A percentile compares a stretch with the other conserved stretches of the same genome.
phyloP scores from a whole-genome alignment of 2,888 invertebrate species.

The Trachelus troglodyta region DNA sequence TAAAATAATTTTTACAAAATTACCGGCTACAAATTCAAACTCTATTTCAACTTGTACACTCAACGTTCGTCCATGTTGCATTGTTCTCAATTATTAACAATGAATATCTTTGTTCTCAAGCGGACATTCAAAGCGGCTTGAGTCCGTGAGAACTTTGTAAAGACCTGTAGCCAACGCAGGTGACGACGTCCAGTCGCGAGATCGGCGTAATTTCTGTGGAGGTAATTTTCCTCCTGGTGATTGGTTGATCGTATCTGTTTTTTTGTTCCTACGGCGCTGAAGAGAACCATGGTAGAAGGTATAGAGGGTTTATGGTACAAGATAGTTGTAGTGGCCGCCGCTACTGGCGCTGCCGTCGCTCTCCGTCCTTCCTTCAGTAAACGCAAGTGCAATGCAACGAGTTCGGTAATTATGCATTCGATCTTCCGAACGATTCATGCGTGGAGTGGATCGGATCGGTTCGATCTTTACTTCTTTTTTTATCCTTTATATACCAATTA shows the following conservation, averaged over 20 bases:
- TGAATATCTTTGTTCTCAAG: background rate
- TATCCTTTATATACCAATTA: background rate
- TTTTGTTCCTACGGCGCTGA: background rate
- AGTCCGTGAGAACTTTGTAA: background rate
- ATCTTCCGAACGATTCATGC: slow-evolving; percentile 42
- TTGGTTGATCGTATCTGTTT: background rate
- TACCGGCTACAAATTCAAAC: background rate
- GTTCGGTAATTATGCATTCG: slow-evolving; percentile 38
- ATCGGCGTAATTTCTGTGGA: background rate
- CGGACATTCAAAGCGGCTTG: background rate
- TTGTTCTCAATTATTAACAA: background rate
- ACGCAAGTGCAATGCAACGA: background rate
- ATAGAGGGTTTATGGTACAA: background rate
- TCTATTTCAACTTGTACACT: background rate
- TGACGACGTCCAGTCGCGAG: background rate
- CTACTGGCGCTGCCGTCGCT: background rate
- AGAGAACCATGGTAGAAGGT: background rate
- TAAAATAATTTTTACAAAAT: background rate
- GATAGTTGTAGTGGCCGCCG: background rate
- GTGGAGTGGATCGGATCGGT: slow-evolving; percentile 32
- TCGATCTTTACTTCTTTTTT: slow-evolving; percentile 7
- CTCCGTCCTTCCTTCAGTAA: background rate
- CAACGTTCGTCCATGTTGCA: background rate
- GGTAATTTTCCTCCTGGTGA: background rate
- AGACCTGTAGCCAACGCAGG: background rate